These are phyloP conservation scores for Synergus gifuensis DNA, from an alignment of 2,888 invertebrate genomes.

Conservation along the genomic window DNA sequence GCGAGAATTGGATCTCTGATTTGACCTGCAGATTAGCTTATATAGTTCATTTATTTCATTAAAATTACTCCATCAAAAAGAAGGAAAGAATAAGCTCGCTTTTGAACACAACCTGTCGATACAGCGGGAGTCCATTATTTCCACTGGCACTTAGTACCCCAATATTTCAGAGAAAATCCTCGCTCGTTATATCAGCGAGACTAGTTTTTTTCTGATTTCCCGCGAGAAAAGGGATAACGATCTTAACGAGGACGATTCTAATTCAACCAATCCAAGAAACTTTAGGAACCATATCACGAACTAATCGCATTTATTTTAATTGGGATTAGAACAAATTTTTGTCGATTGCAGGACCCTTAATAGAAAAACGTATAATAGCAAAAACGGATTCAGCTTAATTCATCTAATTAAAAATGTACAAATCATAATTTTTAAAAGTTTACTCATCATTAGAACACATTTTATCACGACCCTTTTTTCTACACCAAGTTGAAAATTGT, in stretches of 20 bases:
- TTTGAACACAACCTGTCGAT: conserved; percentile 9
- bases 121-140: neutral
- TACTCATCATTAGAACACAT: neutral
- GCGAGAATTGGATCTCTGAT: neutral
- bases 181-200: neutral
- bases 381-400: neutral
- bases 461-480: neutral
- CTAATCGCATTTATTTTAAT: neutral
- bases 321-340: neutral
- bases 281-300: neutral
- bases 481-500: neutral
- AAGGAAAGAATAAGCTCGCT: neutral
- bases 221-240: neutral
- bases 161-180: conserved; percentile 6
- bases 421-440: too few species aligned
- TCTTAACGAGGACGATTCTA: neutral
- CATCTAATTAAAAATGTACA: neutral
- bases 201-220: neutral
- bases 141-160: neutral
- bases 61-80: neutral
- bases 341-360: neutral
- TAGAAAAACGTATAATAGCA: neutral
- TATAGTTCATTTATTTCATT: neutral
- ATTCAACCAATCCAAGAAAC: neutral
- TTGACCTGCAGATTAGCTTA: neutral